A percentile compares a stretch with the other conserved stretches of the same genome.
Evolutionary conservation across 2,113 vertebrate species (phyloP).

Genomic region (Podilymbus podiceps): DNA sequence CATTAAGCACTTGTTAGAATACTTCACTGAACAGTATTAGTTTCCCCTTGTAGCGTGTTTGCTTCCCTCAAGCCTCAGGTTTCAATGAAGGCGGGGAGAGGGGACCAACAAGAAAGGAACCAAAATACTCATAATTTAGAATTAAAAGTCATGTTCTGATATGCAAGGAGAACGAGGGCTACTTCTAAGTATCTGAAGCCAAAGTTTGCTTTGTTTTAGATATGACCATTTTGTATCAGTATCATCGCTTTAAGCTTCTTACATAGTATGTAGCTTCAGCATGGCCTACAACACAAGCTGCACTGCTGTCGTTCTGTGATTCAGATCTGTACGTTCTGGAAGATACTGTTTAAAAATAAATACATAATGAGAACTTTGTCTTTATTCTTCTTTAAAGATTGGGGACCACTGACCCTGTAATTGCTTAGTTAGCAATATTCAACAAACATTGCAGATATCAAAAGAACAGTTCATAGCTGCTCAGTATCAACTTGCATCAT

Average conservation of each 20-base stretch:
- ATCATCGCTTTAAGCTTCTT: not conserved
- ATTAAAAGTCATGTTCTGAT: not conserved
- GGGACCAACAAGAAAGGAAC: not conserved
- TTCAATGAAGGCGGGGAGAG: not conserved
- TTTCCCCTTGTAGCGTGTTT: not conserved
- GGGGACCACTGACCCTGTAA: not conserved
- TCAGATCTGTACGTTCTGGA: not conserved
- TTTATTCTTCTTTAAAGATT: not conserved
- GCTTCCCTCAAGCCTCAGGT: not conserved
- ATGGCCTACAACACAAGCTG: not conserved
- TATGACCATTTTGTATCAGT: not conserved
- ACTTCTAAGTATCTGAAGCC: not conserved
- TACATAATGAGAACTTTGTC: not conserved
- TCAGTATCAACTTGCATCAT: not conserved
- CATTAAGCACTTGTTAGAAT: not conserved
- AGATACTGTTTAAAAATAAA: not conserved
- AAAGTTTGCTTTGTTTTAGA: not conserved
- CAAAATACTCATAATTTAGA: not conserved
- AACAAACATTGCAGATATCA: not conserved
- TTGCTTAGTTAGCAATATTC: not conserved
- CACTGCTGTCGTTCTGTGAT: not conserved
- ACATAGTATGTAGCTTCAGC: not conserved
- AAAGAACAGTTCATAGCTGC: not conserved
- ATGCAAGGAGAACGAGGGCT: not conserved
- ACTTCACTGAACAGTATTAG: not conserved